Base-by-base conservation (phyloP, 2,888 invertebrate species). In the Callyntrura sp. region DNA sequence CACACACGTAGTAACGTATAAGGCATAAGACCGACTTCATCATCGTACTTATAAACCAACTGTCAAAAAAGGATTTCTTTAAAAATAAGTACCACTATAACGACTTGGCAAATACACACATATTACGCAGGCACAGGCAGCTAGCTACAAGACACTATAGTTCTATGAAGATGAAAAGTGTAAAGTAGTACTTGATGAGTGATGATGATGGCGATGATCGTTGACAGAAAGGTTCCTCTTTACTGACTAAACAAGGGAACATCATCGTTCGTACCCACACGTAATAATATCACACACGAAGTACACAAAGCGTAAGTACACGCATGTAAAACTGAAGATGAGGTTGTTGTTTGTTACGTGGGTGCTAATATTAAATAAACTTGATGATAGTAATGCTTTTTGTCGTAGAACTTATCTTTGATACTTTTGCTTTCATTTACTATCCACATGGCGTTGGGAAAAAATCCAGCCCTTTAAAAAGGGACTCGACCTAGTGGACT, bases 381-480 rank as follows among this genome's bases (percentile, higher is more conserved):
- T 51, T n/a, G 28, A 55, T 43, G 35, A 28, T 35, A 43, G 5
- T 35, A 48, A 25, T 5, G 28, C 6, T 57, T 60, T 81, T 86
- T 55, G 81, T 79, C 17, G 35, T 45, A 12, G 25, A 62, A 45
- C 55, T 57, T 85, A 55, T 17, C 68, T 20, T 25, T 51, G 55
- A 28, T 43, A 90, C 90, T 90, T 82, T 90, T 90, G 90, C 85
- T 85, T 90, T 90, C 90, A 25, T 90, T 89, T 65, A 28, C 25
- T 23, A 25, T 8, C 23, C 20, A 20, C 45, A 62, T 62, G 48
- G 28, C 0, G 60, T n/a, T 57, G 20, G 35, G 12, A 62, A 28
- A 60, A 60, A 82, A 70, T 79, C 87, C 76, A 76, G 85, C 82
- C 90, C 90, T 85, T 90, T 90, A 85, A 90, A n/a, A 90, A 90